Evolutionary conservation across 2,797 vertebrate genomes (phyloP), one percentile per base, ranked within the genome.

Genomic region (Thalassophryne amazonica): DNA sequence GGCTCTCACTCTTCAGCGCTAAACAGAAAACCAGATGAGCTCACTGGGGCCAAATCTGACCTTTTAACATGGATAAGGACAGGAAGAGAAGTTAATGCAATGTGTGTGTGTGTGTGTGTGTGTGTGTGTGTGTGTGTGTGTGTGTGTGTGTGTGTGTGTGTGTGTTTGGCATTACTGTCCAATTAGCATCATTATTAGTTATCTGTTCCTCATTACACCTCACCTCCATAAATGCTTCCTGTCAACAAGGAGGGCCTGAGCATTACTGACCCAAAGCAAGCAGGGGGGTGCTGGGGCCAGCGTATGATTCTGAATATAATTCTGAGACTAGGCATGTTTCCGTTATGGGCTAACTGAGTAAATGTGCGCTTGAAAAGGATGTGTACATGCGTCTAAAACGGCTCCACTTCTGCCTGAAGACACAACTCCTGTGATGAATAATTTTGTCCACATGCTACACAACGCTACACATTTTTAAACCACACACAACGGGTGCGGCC

Each of bases 171-270:
- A 23, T 49, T 61, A 61, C 66, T 77, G 55, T 60, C 55, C 55
- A 54, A 76, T 80, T 73, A 81, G 62, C 29, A 41, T 14, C 12
- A 35, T 73, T 72, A 69, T 75, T 55, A 63, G 56, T 47, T 80
- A 82, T 82, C 81, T 76, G 72, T 37, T 74, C 53, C 23, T 42
- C 64, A 84, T 83, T 75, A 81, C 54, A 66, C 78, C 30, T 51
- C 78, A 74, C 73, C 78, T 75, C 38, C 10, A 42, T 71, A 81
- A 88, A 70, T 18, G 73, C 54, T 69, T 85, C 76, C 76, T 78
- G 59, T 60, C 47, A 65, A 28, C 14, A 60, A 53, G 59, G 38
- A 31, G 10, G 31, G 18, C 8, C 15, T 15, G 32, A 23, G 60
- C 40, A 32, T 63, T 48, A 33, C 33, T 12, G 42, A 21, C 14